A percentile compares a stretch with the other conserved stretches of the same genome.
Conservation (phyloP, 1,140 invertebrate species). For the Macrotrachela quadricornifera region DNA sequence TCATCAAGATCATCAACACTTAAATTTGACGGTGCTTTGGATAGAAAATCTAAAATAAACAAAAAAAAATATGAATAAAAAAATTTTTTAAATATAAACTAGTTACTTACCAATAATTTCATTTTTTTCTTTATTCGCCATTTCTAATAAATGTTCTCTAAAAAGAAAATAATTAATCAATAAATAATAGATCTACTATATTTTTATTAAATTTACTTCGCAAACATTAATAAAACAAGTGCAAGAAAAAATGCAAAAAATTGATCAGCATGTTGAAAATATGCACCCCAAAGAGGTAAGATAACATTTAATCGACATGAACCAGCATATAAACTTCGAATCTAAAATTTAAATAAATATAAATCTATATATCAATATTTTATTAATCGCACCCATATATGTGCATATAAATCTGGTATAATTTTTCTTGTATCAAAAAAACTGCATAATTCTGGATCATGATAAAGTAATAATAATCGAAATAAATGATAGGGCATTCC, state of each 20-base stretch:
- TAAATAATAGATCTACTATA: too few relatives aligned
- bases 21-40: constrained; percentile 51
- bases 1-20: constrained; percentile 42
- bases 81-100: too few relatives aligned
- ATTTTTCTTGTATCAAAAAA: constrained; percentile 86
- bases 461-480: constrained; percentile 75
- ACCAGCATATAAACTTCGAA: constrained; percentile 66
- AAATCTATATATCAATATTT: background rate
- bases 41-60: constrained; percentile 37
- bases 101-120: constrained; percentile 12
- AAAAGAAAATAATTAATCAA: too few relatives aligned
- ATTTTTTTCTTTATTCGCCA: constrained; percentile 12
- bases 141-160: constrained; percentile 13
- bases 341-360: constrained; percentile 30
- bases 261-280: constrained; percentile 78
- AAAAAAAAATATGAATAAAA: background rate
- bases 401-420: constrained; percentile 68
- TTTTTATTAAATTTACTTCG: too few relatives aligned
- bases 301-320: constrained; percentile 63
- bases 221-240: constrained; percentile 39
- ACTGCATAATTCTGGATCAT: constrained; percentile 86
- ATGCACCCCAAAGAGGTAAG: constrained; percentile 83
- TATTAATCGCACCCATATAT: constrained; percentile 45
- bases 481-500: constrained; percentile 38
- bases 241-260: constrained; percentile 87